Percentiles rank a stretch among this genome's conserved stretches.
Conservation (phyloP, 2,888 invertebrate genomes). For the Anodontia alba region DNA sequence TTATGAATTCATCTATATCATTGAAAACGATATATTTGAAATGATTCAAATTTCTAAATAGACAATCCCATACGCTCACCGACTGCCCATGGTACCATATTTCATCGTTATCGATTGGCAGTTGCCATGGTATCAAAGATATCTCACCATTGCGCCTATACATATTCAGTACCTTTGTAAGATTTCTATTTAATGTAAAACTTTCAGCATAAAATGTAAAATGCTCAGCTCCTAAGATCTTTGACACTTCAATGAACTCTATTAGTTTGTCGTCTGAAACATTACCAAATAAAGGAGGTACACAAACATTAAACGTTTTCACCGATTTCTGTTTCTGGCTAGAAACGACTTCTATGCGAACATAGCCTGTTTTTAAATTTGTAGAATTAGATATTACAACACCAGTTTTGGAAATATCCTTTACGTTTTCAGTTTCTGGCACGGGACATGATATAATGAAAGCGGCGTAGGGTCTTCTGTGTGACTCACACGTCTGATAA, state of each 20-base stretch:
- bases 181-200: constrained; percentile 38
- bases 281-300: constrained; percentile 76
- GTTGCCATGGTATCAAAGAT: constrained; percentile 68
- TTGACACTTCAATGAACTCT: constrained; percentile 76
- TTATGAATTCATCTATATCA: constrained; percentile 70
- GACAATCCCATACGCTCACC: constrained; percentile 67
- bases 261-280: constrained; percentile 61
- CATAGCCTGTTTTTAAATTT: background rate
- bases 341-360: background rate
- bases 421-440: constrained; percentile 29
- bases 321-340: background rate
- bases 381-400: background rate
- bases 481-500: constrained; percentile 76
- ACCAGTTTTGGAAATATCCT: background rate
- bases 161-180: constrained; percentile 51
- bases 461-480: constrained; percentile 65
- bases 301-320: constrained; percentile 69
- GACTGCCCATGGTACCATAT: constrained; percentile 70
- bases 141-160: constrained; percentile 60
- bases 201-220: constrained; percentile 73
- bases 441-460: constrained; percentile 70
- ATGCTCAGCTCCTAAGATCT: constrained; percentile 72
- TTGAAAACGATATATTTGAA: constrained; percentile 62
- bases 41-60: constrained; percentile 62
- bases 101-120: constrained; percentile 54